Evolutionary conservation across 2,113 vertebrate genomes (phyloP).

Genomic region (Cricetomys ansorgei): DNA sequence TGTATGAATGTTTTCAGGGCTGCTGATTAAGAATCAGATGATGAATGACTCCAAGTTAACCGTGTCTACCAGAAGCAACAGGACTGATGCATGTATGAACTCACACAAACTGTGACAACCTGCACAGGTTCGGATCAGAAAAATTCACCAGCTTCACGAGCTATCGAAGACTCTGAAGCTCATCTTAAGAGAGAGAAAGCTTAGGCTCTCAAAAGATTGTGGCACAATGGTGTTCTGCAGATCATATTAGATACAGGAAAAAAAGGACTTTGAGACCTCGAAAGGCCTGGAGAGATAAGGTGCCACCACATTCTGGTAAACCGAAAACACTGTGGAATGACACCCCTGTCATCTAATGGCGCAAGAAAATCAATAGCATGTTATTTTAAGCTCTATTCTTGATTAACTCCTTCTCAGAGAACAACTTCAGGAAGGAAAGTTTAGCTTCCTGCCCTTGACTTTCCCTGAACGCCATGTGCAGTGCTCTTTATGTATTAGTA

Average conservation of each 20-base stretch:
- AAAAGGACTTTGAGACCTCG: not conserved
- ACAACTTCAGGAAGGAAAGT: slow-evolving; percentile 65
- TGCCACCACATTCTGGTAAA: not conserved
- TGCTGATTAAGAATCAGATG: not conserved
- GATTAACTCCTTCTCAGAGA: slow-evolving; percentile 60
- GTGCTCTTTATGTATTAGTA: slow-evolving; percentile 55
- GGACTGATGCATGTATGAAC: not conserved
- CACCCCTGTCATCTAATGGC: slow-evolving; percentile 51
- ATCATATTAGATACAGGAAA: slow-evolving; percentile 27
- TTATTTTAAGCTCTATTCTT: slow-evolving; percentile 71
- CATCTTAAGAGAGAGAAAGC: not conserved
- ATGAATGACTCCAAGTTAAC: not conserved
- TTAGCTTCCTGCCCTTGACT: slow-evolving; percentile 70
- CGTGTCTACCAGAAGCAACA: not conserved
- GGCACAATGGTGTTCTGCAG: not conserved
- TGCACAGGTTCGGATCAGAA: too few relatives aligned
- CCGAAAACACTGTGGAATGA: slow-evolving; percentile 4
- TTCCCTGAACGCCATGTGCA: not conserved
- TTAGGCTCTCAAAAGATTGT: not conserved
- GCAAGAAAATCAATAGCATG: slow-evolving; percentile 63
- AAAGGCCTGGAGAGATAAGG: not conserved
- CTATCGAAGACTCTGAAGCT: not conserved
- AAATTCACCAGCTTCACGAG: not conserved
- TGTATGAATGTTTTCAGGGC: not conserved
- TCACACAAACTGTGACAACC: not conserved